A percentile compares a stretch with the other conserved stretches of the same genome.
These are phyloP conservation scores for Lordiphosa fenestrarum DNA, from an alignment of 2,888 invertebrate species.

Conservation along the genomic window DNA sequence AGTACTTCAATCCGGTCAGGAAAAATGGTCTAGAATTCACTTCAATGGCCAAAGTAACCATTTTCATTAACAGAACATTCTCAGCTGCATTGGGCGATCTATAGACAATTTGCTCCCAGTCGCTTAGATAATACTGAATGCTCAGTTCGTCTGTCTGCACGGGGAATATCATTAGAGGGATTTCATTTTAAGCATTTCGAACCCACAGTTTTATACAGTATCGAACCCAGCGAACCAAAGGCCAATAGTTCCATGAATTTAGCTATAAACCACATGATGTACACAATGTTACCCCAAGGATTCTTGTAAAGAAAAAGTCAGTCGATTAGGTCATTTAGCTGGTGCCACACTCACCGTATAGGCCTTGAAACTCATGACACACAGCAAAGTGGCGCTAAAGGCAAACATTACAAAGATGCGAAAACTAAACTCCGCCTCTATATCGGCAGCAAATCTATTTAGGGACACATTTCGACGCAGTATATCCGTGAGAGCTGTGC, in stretches of 20 bases:
- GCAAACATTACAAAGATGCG: constrained; percentile 71
- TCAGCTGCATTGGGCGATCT: constrained; percentile 43
- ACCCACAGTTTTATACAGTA: constrained; percentile 58
- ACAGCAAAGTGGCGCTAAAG: constrained; percentile 68
- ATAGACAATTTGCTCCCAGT: constrained; percentile 66
- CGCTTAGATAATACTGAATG: constrained; percentile 61
- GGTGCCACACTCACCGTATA: constrained; percentile 60
- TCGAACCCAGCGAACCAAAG: constrained; percentile 65
- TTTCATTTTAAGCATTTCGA: neutral
- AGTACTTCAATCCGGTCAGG: constrained; percentile 68
- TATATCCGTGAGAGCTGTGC: constrained; percentile 40
- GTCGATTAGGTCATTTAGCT: too few species aligned
- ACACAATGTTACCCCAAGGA: constrained; percentile 50
- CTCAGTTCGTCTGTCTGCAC: constrained; percentile 61
- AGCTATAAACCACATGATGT: constrained; percentile 59
- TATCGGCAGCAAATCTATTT: constrained; percentile 57
- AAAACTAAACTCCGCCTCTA: constrained; percentile 67
- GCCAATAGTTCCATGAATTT: constrained; percentile 63
- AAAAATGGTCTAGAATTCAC: constrained; percentile 59
- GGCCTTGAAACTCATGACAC: constrained; percentile 66
- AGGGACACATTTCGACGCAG: constrained; percentile 59
- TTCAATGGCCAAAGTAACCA: constrained; percentile 55
- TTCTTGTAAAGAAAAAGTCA: constrained; percentile 43
- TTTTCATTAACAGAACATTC: constrained; percentile 66
- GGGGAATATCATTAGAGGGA: neutral